phyloP scores from a whole-genome alignment of 1,140 invertebrate species.

The Wasmannia auropunctata region DNA sequence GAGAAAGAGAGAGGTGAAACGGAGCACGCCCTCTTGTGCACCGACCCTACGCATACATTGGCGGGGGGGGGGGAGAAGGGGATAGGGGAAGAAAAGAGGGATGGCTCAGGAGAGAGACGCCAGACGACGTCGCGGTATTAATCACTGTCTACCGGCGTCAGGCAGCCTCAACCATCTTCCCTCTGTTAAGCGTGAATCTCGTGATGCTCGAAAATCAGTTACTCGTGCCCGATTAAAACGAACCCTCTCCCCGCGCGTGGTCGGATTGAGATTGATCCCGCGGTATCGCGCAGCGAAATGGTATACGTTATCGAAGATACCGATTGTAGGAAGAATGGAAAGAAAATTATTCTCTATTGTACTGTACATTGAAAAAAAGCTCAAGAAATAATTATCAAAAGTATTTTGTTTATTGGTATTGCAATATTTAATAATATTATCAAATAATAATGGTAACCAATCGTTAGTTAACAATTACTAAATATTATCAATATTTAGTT shows the following conservation, averaged over 20 bases:
- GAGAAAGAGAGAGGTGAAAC: constrained; percentile 52
- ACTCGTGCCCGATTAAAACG: constrained; percentile 64
- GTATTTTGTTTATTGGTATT: too few species aligned
- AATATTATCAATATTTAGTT: too few species aligned
- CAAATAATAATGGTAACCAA: too few species aligned
- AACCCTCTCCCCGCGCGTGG: neutral
- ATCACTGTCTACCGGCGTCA: constrained; percentile 83
- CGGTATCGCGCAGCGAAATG: constrained; percentile 15
- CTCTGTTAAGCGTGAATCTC: constrained; percentile 59
- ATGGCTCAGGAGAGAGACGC: constrained; percentile 78
- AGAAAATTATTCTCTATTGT: neutral
- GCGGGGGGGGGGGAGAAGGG: constrained; percentile 51
- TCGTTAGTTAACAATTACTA: too few species aligned
- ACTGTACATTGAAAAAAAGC: too few species aligned
- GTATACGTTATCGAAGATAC: neutral
- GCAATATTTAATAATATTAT: too few species aligned
- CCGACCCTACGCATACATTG: constrained; percentile 65
- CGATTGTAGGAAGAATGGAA: neutral
- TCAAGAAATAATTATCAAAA: too few species aligned
- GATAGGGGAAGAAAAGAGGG: constrained; percentile 50
- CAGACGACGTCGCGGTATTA: constrained; percentile 83
- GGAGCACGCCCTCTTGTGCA: constrained; percentile 63
- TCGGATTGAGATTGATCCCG: constrained; percentile 62
- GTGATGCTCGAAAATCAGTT: constrained; percentile 67
- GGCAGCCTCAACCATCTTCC: constrained; percentile 64